Base-by-base conservation (phyloP, 2,888 invertebrate genomes). In the Coelinius sp. region DNA sequence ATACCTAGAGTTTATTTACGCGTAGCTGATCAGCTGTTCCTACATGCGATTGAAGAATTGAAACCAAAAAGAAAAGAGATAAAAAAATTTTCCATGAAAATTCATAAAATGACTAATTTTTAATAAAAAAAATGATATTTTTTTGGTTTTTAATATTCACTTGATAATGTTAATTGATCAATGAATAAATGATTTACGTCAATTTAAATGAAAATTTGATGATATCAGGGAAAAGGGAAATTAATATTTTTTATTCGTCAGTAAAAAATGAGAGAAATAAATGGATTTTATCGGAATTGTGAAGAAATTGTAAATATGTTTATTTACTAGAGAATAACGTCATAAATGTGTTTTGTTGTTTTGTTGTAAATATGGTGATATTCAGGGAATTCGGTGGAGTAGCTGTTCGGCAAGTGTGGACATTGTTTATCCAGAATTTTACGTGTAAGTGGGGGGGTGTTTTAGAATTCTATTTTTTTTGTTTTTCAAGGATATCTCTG, bases 351-450 rank as follows among this genome's bases (percentile, higher is more conserved):
- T 52, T 52, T 12, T 52, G n/a, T 5, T 7, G 1, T 17, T 25
- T 25, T n/a, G 12, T 25, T 25, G 41, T 49, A 12, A 74, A 27
- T 25, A 76, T 76, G 75, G 74, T 76, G 24, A 20, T 64, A 5
- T 12, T 25, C 2, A 53, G 63, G 35, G 67, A 76, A 12, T 72
- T 73, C 63, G 77, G 75, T 64, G 63, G 76, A 5, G 70, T 78
- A 53, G 68, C 78, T 20, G 75, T 75, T 17, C 80, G 76, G 59
- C 67, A 78, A 41, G 41, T n/a, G 2, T 53, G 80, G 14, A 68
- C 77, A n/a, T 69, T 81, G 35, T 70, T 81, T 10, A 31, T 81
- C 35, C 80, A 81, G 72, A 79, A 79, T 27, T 80, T 75, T 62
- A 75, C 78, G 64, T 79, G 85, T 85, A 78, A 85, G 85, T n/a